A percentile compares a stretch with the other conserved stretches of the same genome.
Conservation (phyloP, 1,140 invertebrate species). For the Physella acuta region DNA sequence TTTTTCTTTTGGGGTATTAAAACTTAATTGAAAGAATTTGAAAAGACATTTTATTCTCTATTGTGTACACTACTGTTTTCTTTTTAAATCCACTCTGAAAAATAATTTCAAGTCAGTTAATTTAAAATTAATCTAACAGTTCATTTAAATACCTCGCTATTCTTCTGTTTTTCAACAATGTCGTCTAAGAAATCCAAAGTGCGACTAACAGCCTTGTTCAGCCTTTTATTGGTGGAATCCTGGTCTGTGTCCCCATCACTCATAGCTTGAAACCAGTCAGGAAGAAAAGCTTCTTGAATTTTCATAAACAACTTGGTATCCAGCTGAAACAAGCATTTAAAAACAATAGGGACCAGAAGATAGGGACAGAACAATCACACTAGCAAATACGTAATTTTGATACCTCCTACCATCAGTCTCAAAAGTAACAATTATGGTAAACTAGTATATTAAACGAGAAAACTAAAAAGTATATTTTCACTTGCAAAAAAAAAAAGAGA, state of each 20-base stretch:
- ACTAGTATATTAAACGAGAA: too few relatives aligned
- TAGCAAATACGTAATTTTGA: background rate
- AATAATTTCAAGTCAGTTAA: too few relatives aligned
- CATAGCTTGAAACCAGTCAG: constrained; percentile 77
- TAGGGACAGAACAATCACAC: background rate
- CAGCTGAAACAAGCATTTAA: constrained; percentile 60
- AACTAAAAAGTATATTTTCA: too few relatives aligned
- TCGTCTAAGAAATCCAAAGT: constrained; percentile 52
- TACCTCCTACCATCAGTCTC: background rate
- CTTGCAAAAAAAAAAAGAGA: constrained; percentile 5
- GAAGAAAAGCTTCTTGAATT: constrained; percentile 73
- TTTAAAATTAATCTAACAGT: too few relatives aligned
- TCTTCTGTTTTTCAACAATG: constrained; percentile 41
- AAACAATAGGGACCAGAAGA: constrained; percentile 1
- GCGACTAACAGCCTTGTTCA: constrained; percentile 66
- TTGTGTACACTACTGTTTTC: too few relatives aligned
- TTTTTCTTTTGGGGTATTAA: too few relatives aligned
- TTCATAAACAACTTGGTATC: constrained; percentile 73
- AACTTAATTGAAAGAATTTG: too few relatives aligned
- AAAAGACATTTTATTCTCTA: too few relatives aligned
- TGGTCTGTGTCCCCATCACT: constrained; percentile 78
- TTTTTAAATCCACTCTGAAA: too few relatives aligned
- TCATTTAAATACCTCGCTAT: constrained; percentile 50
- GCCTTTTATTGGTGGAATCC: constrained; percentile 69
- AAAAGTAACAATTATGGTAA: too few relatives aligned